phyloP scores from a whole-genome alignment of 1,140 invertebrate genomes.

The Venturia canescens region DNA sequence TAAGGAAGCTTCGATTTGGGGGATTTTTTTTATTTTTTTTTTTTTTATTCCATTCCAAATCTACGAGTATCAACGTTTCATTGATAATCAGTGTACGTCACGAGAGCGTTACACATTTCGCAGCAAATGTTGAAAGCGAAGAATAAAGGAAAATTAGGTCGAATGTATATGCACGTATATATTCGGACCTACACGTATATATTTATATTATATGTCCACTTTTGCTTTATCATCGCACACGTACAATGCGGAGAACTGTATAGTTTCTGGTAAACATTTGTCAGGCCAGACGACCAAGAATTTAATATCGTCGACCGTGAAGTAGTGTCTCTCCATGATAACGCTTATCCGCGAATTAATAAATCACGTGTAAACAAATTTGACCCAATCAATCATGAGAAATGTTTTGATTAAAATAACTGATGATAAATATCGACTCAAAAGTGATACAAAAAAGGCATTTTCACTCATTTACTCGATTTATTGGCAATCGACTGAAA shows the following conservation, averaged over 20 bases:
- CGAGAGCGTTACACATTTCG: constrained; percentile 4
- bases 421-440: too few species aligned
- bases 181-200: neutral
- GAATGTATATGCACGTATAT: neutral
- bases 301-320: neutral
- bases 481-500: too few species aligned
- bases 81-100: neutral
- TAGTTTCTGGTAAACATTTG: neutral
- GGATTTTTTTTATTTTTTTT: too few species aligned
- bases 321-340: neutral
- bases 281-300: neutral
- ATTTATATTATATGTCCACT: neutral
- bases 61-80: neutral
- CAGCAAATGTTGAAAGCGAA: neutral
- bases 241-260: neutral
- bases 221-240: neutral
- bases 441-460: too few species aligned
- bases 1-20: neutral
- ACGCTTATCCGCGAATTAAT: neutral
- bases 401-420: neutral
- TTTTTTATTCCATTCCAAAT: neutral
- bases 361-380: neutral
- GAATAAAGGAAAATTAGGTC: neutral
- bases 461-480: too few species aligned
- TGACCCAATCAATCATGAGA: neutral